Conservation (phyloP, 2,888 invertebrate species). For the Melanostoma scalare region DNA sequence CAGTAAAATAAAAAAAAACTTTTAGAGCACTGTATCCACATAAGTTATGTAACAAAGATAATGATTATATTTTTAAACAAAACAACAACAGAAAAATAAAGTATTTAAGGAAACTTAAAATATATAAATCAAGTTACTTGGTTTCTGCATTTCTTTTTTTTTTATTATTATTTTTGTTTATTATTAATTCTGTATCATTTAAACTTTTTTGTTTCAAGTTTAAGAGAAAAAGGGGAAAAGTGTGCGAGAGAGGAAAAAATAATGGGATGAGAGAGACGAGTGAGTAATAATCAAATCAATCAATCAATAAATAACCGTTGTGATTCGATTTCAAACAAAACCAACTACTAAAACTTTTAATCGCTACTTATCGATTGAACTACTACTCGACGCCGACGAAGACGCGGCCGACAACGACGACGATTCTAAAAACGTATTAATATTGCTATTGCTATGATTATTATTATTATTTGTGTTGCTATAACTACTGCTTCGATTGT, state of each 20-base stretch:
- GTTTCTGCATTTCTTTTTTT: conserved; percentile 28
- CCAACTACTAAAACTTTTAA: conserved; percentile 59
- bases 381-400: conserved; percentile 67
- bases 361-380: conserved; percentile 65
- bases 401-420: conserved; percentile 29
- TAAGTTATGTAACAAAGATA: conserved; percentile 39
- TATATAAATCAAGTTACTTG: conserved; percentile 18
- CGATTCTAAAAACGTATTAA: conserved; percentile 47
- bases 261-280: conserved; percentile 61
- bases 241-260: conserved; percentile 29
- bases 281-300: conserved; percentile 7
- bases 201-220: conserved; percentile 21
- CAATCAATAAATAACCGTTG: conserved; percentile 24
- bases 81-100: conserved; percentile 48
- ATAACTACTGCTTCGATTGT: conserved; percentile 66
- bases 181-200: conserved; percentile 10
- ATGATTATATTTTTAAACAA: conserved; percentile 25
- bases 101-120: conserved; percentile 31
- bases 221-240: conserved; percentile 27
- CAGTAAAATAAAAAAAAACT: neutral
- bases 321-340: conserved; percentile 43
- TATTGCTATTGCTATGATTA: conserved; percentile 37
- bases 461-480: conserved; percentile 49
- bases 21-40: conserved; percentile 39
- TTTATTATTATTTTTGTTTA: conserved; percentile 4